phyloP scores from a whole-genome alignment of 1,140 invertebrate species.

The Leucophenga varia region DNA sequence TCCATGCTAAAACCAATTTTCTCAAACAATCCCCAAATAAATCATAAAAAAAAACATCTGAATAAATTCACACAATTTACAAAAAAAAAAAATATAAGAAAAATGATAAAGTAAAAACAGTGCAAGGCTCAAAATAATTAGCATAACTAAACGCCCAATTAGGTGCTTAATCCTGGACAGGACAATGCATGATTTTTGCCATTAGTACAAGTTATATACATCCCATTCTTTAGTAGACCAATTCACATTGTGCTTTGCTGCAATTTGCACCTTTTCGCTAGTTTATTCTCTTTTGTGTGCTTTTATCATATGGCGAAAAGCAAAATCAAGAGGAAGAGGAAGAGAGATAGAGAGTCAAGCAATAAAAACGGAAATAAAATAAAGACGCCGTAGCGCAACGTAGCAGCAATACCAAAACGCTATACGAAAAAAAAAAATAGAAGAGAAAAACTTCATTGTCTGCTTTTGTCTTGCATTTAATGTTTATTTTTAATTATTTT shows the following conservation, averaged over 20 bases:
- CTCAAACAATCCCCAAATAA: no score
- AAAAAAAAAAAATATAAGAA: no score
- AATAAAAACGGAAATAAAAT: no score
- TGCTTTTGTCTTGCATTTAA: conserved; percentile 27
- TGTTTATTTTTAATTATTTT: conserved; percentile 53
- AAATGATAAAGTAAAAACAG: no score
- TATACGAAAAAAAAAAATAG: no score
- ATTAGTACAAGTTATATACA: conserved; percentile 1
- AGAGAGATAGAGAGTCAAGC: background rate
- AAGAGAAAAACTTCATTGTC: conserved; percentile 21
- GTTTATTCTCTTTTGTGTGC: conserved; percentile 13
- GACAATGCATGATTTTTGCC: conserved; percentile 13
- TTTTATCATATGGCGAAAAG: background rate
- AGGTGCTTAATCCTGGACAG: conserved; percentile 38
- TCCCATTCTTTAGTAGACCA: conserved; percentile 5
- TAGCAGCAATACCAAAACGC: no score
- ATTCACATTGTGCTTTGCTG: conserved; percentile 20
- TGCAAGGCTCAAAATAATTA: no score
- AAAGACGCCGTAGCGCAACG: no score
- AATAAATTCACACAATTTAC: no score
- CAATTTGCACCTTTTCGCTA: conserved; percentile 40
- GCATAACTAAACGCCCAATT: conserved; percentile 53
- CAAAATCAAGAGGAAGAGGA: background rate
- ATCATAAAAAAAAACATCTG: no score
- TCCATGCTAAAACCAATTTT: no score